phyloP scores from a whole-genome alignment of 2,888 invertebrate species.

The Hyppa rectilinea region DNA sequence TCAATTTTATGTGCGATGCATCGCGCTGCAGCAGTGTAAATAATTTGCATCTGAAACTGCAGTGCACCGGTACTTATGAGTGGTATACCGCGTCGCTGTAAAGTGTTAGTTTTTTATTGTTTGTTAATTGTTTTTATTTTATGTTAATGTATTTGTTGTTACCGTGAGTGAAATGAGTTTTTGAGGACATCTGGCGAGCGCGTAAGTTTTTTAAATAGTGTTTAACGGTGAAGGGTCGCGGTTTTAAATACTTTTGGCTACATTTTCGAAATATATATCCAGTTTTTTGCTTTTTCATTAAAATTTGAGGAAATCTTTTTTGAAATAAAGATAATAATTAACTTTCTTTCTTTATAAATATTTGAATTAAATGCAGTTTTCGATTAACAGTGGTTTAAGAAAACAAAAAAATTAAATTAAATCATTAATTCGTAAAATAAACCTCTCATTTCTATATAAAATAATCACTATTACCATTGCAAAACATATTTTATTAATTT shows the following conservation, averaged over 20 bases:
- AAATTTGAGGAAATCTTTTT: not conserved
- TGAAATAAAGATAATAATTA: no score
- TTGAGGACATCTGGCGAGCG: conserved; percentile 69
- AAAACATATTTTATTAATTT: not conserved
- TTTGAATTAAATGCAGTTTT: not conserved
- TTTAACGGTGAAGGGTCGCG: conserved; percentile 16
- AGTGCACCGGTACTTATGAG: conserved; percentile 85
- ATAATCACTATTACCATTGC: no score
- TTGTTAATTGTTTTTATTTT: conserved; percentile 75
- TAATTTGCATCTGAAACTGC: conserved; percentile 88
- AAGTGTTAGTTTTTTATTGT: conserved; percentile 81
- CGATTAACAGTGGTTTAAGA: not conserved
- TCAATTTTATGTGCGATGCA: conserved; percentile 78
- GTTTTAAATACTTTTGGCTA: conserved; percentile 10
- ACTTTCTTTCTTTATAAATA: not conserved
- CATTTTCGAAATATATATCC: not conserved
- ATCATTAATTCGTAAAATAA: not conserved
- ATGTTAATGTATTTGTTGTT: conserved; percentile 72
- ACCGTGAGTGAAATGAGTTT: conserved; percentile 76
- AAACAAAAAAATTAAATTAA: not conserved
- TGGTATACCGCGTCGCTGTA: conserved; percentile 86
- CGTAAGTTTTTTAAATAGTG: conserved; percentile 65
- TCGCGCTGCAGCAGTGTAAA: conserved; percentile 84
- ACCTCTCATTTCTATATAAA: not conserved
- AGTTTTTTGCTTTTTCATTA: conserved; percentile 1